Conservation (phyloP, 2,113 vertebrate species). For the Clarias batrachus region DNA sequence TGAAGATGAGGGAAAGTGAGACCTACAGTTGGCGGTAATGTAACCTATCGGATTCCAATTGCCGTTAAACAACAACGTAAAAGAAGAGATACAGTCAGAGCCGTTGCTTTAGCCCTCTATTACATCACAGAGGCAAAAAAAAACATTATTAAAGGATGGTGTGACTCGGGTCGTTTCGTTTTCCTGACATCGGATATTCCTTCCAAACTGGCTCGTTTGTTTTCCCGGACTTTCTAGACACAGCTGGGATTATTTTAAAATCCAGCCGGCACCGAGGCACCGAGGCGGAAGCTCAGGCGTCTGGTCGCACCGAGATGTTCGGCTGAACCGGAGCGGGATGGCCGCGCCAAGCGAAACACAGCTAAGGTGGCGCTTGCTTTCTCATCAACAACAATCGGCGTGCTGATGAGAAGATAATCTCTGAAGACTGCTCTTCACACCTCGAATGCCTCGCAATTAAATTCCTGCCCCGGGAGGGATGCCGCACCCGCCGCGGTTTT, state of each 20-base stretch:
- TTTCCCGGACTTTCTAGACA: neutral
- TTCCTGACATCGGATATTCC: neutral
- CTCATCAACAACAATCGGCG: neutral
- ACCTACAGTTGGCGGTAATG: too few species aligned
- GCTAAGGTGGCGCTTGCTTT: neutral
- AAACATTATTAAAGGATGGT: neutral
- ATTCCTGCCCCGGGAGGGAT: neutral
- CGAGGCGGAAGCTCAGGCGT: neutral
- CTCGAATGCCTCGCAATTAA: conserved; percentile 9
- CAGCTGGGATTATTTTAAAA: neutral
- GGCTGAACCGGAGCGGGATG: neutral
- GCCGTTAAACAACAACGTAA: too few species aligned
- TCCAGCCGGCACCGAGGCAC: neutral
- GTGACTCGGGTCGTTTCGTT: neutral
- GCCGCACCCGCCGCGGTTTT: neutral
- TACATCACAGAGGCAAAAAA: neutral
- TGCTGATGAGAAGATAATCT: neutral
- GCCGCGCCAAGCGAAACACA: neutral
- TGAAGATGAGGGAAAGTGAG: too few species aligned
- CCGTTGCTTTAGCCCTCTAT: neutral
- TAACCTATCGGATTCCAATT: too few species aligned
- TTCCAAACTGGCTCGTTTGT: neutral
- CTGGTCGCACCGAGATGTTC: neutral
- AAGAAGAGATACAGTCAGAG: neutral
- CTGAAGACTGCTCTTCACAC: conserved; percentile 14